These are phyloP conservation scores for Hydractinia echinata DNA, from an alignment of 30 jellyfish, hydroid and myxozoan species.

Conservation along the genomic window DNA sequence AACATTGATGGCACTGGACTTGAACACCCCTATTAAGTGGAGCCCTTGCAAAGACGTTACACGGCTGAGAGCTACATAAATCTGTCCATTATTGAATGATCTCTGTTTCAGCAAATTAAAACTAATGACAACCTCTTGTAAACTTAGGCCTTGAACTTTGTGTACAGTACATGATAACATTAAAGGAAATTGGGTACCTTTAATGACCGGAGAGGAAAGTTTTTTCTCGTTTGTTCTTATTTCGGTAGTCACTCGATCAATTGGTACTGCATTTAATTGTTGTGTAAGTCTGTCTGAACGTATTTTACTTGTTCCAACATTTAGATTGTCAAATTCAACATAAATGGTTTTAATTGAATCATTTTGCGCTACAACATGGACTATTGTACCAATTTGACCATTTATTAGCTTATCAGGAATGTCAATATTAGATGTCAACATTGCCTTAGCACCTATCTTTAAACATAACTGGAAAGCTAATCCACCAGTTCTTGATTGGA, in stretches of 20 bases:
- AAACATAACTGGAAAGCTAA: no score
- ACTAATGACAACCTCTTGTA: no score
- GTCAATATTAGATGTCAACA: no score
- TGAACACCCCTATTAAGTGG: neutral
- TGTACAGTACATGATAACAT: neutral
- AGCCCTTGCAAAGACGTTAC: neutral
- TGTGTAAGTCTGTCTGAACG: neutral
- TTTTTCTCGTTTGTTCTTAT: neutral
- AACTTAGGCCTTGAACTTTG: no score
- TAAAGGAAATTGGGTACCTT: neutral
- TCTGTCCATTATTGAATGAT: neutral
- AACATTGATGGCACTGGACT: neutral
- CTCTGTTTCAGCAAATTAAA: no score
- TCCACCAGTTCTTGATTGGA: no score
- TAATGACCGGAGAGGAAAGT: neutral
- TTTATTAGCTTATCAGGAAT: no score
- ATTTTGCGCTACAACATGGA: no score
- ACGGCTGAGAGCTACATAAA: neutral
- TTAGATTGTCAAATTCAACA: no score
- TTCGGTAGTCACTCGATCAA: conserved; percentile 2
- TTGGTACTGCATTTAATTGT: conserved; percentile 1
- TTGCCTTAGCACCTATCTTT: no score
- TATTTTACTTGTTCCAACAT: no score
- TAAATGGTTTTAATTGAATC: neutral
- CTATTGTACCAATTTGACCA: no score